Base-by-base conservation (phyloP, 1,140 invertebrate species). In the Drosophila insularis region DNA sequence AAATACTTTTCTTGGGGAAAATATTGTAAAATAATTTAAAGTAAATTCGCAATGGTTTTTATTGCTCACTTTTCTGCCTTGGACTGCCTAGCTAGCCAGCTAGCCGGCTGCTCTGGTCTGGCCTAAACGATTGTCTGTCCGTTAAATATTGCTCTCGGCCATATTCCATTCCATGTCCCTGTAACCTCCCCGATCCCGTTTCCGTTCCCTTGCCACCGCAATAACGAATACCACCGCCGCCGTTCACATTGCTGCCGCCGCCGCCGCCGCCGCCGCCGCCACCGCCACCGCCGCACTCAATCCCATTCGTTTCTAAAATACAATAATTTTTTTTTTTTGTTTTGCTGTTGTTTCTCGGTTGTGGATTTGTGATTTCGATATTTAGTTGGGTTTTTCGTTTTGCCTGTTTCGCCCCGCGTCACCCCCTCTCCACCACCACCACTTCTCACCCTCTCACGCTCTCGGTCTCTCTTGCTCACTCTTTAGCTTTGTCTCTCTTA, bases 281-380 rank as follows among this genome's bases (percentile, higher is more conserved):
- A 17, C 43, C 17, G 43, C 17, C 19, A 19, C 43, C 14, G 17
- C 8, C 43, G 17, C 43, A 50, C 43, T 21, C 43, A 50, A 21
- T 50, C 43, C 35, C 35, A 37, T 37, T 37, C 43, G 43, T 50
- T 50, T 50, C 43, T 50, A 50, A 50, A 50, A 50, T 50, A 50
- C 43, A 50, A 50, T 50, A 50, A 58, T 58, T 35, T 60, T 60
- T 60, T 8, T 61, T 39, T 11, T 14, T 72, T 37, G 64, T 68
- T 67, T 65, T 75, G 69, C 71, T 79, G 71, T 63, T 62, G 76
- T 67, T 74, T 70, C 71, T 70, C 74, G 72, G 74, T 86, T 85
- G 81, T 75, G 81, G 81, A 86, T 86, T 86, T 87, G 82, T 87
- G 82, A 81, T 86, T 86, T 87, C 82, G 81, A 87, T 86, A 87